Conservation (phyloP, 2,888 invertebrate genomes). For the Gastracanthus pulcherrimus region DNA sequence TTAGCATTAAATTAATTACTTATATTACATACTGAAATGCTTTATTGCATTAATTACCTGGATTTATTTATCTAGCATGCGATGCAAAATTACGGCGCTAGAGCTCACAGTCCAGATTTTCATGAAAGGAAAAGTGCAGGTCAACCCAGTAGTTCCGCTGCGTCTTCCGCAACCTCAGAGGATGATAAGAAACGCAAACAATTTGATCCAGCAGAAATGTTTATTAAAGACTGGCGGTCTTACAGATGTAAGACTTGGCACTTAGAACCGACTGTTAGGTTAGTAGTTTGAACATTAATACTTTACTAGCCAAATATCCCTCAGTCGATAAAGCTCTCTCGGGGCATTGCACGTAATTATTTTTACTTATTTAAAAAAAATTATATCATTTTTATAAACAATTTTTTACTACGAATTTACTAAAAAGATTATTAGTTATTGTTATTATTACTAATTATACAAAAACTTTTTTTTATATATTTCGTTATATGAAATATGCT, state of each 20-base stretch:
- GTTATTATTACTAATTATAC: too few relatives aligned
- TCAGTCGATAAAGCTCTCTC: not conserved
- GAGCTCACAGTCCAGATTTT: slow-evolving; percentile 77
- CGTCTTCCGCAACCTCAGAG: slow-evolving; percentile 66
- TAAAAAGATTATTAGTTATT: too few relatives aligned
- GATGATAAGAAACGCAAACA: slow-evolving; percentile 77
- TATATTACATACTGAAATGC: not conserved
- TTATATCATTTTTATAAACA: too few relatives aligned
- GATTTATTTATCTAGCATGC: slow-evolving; percentile 60
- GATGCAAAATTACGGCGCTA: slow-evolving; percentile 68
- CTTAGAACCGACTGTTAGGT: slow-evolving; percentile 94
- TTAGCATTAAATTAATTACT: not conserved
- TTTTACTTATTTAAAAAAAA: too few relatives aligned
- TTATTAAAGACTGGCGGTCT: slow-evolving; percentile 91
- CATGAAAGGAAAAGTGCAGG: slow-evolving; percentile 67
- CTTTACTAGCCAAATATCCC: not conserved
- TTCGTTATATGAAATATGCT: too few relatives aligned
- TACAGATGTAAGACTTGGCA: slow-evolving; percentile 98
- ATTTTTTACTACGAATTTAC: too few relatives aligned
- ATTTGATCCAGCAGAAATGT: slow-evolving; percentile 81
- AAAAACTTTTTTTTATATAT: too few relatives aligned
- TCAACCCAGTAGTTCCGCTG: slow-evolving; percentile 63
- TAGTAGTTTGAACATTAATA: slow-evolving; percentile 66
- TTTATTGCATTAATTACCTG: not conserved
- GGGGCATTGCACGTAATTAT: too few relatives aligned